Base-by-base conservation (phyloP, 2,797 vertebrate species). In the Nothura maculosa region DNA sequence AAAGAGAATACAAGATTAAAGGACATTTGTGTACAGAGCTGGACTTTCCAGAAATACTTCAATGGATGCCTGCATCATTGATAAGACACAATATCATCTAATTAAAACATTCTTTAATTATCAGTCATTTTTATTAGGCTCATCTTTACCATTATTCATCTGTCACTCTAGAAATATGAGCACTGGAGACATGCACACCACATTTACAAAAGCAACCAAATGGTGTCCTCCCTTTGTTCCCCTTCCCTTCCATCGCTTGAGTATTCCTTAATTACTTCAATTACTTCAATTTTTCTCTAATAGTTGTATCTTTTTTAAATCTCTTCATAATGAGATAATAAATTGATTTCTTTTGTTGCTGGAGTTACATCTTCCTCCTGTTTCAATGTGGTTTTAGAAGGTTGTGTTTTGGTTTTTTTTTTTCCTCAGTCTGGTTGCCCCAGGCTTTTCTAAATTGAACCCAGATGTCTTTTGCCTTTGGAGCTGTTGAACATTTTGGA, bases 391-490 rank as follows among this genome's bases (percentile, higher is more conserved):
- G 15, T 50, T 93, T 91, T 81, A 73, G 73, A 69, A 85, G 14
- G 45, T 5, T 52, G 17, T 16, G 15, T 83, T 87, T 64, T 43
- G 16, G 16, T 43, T 52, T 54, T 52, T 64, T 64, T 28, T 32
- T 81, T 87, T 64, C 22, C 22, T 45, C 45, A 43, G 2, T 24
- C 48, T 48, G 68, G 19, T 88, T 88, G 84, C 87, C 57, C 25
- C 64, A 57, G 74, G 80, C 81, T 82, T 86, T 64, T 60, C 16
- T 54, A 67, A 93, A 94, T 95, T 88, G 48, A 94, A 88, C 32
- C 67, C 95, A 95, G 85, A 93, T 88, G 92, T 88, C 22, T 94
- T 86, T 94, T 81, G 83, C 91, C 74, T 92, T 91, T 86, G 63
- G 66, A 86, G 47, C 8, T 82, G 52, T 76, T 79, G 60, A 81